Base-by-base conservation (phyloP, 2,888 invertebrate species). In the Aradus depressus region DNA sequence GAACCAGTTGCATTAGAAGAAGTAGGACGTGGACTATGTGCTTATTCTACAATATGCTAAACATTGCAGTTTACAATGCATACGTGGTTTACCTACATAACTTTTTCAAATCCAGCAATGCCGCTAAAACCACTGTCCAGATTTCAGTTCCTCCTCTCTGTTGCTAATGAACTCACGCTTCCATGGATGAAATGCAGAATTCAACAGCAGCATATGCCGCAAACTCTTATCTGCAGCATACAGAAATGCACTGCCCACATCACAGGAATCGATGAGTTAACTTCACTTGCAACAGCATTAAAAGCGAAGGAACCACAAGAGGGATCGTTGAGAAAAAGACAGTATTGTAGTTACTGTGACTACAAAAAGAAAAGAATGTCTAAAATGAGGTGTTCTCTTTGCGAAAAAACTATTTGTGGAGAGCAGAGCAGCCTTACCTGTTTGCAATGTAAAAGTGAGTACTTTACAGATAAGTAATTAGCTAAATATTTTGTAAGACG, bases 21-120 rank as follows among this genome's bases (percentile, higher is more conserved):
- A 60, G 34, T 51, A 51, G 18, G 26, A 61, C 28, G 62, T 63
- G 48, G 61, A 56, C 44, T 49, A 52, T 16, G 55, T 61, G 50
- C 37, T 62, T 52, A 59, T n/a, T n/a, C n/a, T n/a, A n/a, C n/a
- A n/a, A n/a, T n/a, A n/a, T n/a, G n/a, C n/a, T n/a, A n/a, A n/a
- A 62, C 52, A 57, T 61, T 41, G 56, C 60, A 16, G 59, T 57
- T 14, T 60, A 61, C 19, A 63, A 63, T 50, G 50, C 59, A 3
- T 53, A 43, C 23, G 44, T 44, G 2, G 44, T 53, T 31, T 50
- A 53, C 35, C 10, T 16, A 14, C 45, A 44, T 32, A 53, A 52
- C 35, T 19, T 28, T 3, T n/a, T 26, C 14, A 43, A 22, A 21
- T n/a, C n/a, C n/a, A n/a, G n/a, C n/a, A n/a, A n/a, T n/a, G n/a